Evolutionary conservation across 1,140 invertebrate genomes (phyloP).

Genomic region (Gyrodactylus bullatarudis): DNA sequence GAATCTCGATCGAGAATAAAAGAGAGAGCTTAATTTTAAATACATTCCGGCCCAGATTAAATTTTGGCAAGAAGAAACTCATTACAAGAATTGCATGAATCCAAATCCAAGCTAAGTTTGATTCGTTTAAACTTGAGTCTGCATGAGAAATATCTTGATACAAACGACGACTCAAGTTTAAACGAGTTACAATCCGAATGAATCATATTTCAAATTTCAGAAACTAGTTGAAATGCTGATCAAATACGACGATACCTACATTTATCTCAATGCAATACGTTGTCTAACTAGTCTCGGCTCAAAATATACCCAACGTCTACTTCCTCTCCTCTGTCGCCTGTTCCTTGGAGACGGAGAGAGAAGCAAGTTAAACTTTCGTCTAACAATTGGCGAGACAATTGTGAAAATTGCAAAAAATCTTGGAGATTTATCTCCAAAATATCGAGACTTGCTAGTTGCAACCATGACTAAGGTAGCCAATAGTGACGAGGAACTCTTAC

Average conservation of each 20-base stretch:
- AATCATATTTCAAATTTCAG: not conserved
- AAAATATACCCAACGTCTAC: not conserved
- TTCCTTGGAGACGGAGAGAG: not conserved
- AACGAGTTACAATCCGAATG: too few relatives aligned
- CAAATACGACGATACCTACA: not conserved
- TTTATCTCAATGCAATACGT: not conserved
- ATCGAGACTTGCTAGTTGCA: not conserved
- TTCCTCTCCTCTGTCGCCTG: not conserved
- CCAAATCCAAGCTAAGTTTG: not conserved
- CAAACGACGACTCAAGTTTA: too few relatives aligned
- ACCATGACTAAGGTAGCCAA: not conserved
- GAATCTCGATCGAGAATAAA: too few relatives aligned
- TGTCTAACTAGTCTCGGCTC: not conserved
- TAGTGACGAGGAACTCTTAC: not conserved
- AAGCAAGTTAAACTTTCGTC: not conserved
- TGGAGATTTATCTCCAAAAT: not conserved
- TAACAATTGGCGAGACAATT: not conserved
- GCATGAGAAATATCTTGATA: not conserved
- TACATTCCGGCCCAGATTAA: too few relatives aligned
- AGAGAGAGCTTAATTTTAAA: too few relatives aligned
- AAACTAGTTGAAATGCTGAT: not conserved
- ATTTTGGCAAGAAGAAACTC: too few relatives aligned
- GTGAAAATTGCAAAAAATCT: not conserved
- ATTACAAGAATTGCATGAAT: too few relatives aligned
- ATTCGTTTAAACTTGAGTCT: not conserved